Conservation (phyloP, 2,888 invertebrate genomes). For the Ariolimax columbianus region DNA sequence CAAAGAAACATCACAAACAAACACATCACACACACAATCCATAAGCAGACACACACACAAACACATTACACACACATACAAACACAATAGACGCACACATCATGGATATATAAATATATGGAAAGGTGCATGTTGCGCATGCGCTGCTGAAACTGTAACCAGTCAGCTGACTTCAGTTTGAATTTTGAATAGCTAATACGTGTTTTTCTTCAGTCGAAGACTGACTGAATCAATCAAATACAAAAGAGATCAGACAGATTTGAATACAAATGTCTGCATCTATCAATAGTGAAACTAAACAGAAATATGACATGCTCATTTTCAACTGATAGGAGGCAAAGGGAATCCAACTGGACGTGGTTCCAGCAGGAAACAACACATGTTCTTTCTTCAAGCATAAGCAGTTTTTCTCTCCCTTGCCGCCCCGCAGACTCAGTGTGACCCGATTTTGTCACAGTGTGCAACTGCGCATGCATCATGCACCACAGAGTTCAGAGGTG, state of each 20-base stretch:
- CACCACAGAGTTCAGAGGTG: conserved; percentile 32
- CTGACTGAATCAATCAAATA: background rate
- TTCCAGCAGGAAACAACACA: conserved; percentile 4
- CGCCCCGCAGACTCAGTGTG: conserved; percentile 39
- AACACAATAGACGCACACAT: background rate
- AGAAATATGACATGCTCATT: background rate
- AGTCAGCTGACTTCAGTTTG: conserved; percentile 8
- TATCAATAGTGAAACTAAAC: background rate
- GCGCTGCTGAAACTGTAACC: background rate
- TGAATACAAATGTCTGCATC: conserved; percentile 7
- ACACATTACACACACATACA: background rate
- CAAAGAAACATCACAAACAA: background rate
- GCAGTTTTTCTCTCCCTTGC: conserved; percentile 6
- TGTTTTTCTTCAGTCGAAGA: background rate
- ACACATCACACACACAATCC: background rate
- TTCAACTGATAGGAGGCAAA: background rate
- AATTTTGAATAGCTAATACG: background rate
- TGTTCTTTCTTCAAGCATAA: conserved; percentile 20
- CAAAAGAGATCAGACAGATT: background rate
- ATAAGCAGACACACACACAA: background rate
- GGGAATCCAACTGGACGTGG: background rate
- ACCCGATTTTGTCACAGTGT: conserved; percentile 41
- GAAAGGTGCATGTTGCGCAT: background rate
- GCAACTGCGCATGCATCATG: conserved; percentile 43
- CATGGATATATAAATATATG: background rate